Percentiles rank a stretch among this genome's conserved stretches.
Evolutionary conservation across 2,797 vertebrate species (phyloP).

Genomic region (Lepilemur ruficaudatus): DNA sequence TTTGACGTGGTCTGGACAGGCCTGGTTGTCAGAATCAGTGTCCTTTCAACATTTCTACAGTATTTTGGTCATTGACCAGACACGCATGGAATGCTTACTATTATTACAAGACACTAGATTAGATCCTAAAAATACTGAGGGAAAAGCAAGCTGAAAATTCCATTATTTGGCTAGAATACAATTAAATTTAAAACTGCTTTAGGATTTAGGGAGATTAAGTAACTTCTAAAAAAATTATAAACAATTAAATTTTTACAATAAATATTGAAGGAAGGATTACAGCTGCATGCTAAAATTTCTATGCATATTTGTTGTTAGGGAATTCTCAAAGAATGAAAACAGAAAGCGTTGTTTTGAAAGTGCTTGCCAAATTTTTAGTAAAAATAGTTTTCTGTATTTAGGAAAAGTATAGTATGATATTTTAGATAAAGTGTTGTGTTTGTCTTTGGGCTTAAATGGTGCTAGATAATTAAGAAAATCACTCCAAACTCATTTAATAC

Average conservation of each 20-base stretch:
- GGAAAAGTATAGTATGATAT: constrained; percentile 39
- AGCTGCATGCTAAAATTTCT: constrained; percentile 35
- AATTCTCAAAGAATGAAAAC: constrained; percentile 51
- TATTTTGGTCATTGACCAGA: background rate
- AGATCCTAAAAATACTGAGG: background rate
- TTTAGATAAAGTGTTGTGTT: constrained; percentile 38
- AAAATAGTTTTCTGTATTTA: constrained; percentile 62
- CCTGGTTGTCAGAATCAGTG: constrained; percentile 20
- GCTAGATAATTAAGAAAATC: constrained; percentile 45
- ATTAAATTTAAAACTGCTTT: constrained; percentile 4
- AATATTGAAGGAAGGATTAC: constrained; percentile 36
- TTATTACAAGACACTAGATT: background rate
- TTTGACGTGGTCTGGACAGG: background rate
- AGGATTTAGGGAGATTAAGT: constrained; percentile 39
- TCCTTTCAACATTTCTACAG: background rate
- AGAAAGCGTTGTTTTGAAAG: constrained; percentile 60
- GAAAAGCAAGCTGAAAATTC: constrained; percentile 20
- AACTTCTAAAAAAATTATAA: constrained; percentile 19
- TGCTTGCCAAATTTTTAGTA: constrained; percentile 55
- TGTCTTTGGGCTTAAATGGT: constrained; percentile 26
- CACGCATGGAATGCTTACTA: constrained; percentile 13
- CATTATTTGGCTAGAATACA: constrained; percentile 1
- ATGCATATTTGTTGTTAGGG: constrained; percentile 26
- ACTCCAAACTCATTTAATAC: background rate
- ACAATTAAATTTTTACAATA: constrained; percentile 42